phyloP scores from a whole-genome alignment of 2,113 vertebrate genomes.

The Hepsetus odoe region DNA sequence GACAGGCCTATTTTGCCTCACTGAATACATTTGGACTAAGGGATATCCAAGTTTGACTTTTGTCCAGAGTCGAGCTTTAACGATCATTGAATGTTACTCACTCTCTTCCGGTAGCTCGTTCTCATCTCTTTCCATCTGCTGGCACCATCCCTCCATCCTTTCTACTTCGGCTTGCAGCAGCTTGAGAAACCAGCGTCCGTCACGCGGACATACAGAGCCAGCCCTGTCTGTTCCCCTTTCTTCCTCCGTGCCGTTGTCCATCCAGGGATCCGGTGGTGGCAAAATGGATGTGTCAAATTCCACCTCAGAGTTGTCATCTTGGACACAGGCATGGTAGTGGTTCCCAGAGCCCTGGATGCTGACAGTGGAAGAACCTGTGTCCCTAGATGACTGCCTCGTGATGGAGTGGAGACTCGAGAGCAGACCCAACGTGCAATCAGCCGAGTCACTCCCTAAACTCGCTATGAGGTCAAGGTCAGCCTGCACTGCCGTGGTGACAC shows the following conservation, averaged over 20 bases:
- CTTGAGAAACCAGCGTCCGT: constrained; percentile 98
- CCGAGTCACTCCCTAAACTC: constrained; percentile 76
- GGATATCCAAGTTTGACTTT: no score
- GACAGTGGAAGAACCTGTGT: constrained; percentile 90
- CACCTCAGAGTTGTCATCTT: constrained; percentile 89
- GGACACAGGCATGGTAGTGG: constrained; percentile 93
- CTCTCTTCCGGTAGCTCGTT: constrained; percentile 90
- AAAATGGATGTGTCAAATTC: constrained; percentile 96
- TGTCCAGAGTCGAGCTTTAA: background rate
- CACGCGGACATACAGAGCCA: constrained; percentile 90
- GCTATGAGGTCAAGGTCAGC: constrained; percentile 93
- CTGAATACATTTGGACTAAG: no score
- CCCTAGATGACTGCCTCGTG: constrained; percentile 85
- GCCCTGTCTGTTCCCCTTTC: constrained; percentile 82
- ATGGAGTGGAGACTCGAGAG: background rate
- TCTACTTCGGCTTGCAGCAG: constrained; percentile 95
- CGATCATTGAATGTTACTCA: constrained; percentile 67
- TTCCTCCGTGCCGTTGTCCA: constrained; percentile 86
- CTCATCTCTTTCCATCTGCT: constrained; percentile 94
- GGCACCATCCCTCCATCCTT: constrained; percentile 98
- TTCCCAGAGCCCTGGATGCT: constrained; percentile 98
- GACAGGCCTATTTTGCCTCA: no score
- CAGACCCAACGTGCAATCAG: background rate
- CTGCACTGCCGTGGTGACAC: constrained; percentile 94
- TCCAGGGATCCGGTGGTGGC: constrained; percentile 97